Evolutionary conservation across 2,888 invertebrate species (phyloP), one percentile per base, ranked within the genome.

Genomic region (Plusia festucae): DNA sequence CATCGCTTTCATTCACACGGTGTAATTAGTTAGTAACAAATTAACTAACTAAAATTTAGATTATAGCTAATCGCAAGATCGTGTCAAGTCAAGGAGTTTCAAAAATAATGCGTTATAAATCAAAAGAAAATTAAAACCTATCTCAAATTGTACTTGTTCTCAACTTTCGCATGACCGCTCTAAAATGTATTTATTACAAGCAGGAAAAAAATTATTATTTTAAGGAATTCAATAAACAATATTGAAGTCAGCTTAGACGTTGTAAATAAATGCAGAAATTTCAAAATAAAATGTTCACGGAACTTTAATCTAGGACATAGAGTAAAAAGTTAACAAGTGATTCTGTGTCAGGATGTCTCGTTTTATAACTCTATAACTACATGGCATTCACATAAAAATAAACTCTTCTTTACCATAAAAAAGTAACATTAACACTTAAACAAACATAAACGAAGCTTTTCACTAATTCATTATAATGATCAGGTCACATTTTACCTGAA

Each of bases 241-340:
- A 40, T 40, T 40, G 5, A 40, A 40, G n/a, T 40, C 40, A n/a
- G 4, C 40, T 40, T 40, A 6, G 5, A 40, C 40, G 40, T n/a
- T 40, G 13, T 34, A 34, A 34, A 34, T 34, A n/a, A 40, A 40
- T 40, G 40, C n/a, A 40, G 40, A 46, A 54, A 70, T 76, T 70
- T 53, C 56, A 60, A 68, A 70, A 68, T 58, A 18, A n/a, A 44
- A 54, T 66, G 53, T 65, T 76, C 65, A 73, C 70, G 64, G 69
- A 73, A 69, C 56, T 78, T 53, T 62, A 52, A 64, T 66, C 34
- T 60, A 32, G 70, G 53, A 53, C 61, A 59, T 40, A 30, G 61
- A 13, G 34, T 55, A 44, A 60, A 63, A 34, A 34, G 44, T 44
- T 34, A 54, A 54, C 44, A 54, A 54, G 34, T 56, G 58, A 65